Conservation (phyloP, 2,797 vertebrate species). For the Oceanodroma leucorhoa region DNA sequence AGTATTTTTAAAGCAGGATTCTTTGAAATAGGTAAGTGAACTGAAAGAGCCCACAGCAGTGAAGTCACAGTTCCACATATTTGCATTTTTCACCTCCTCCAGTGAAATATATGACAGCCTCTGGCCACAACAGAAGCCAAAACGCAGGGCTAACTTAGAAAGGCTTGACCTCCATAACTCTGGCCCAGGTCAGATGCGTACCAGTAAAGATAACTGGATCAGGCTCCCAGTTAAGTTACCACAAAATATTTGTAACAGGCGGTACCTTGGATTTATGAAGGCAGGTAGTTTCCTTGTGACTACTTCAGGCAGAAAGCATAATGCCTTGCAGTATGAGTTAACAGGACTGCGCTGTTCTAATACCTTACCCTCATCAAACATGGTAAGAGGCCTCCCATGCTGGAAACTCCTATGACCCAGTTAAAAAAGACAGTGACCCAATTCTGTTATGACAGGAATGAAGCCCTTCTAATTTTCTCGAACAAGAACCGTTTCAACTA, state of each 20-base stretch:
- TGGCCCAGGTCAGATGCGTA: background rate
- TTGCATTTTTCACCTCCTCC: background rate
- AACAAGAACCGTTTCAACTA: background rate
- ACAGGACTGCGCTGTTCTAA: background rate
- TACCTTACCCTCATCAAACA: background rate
- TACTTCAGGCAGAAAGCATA: background rate
- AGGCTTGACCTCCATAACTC: background rate
- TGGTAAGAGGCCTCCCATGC: conserved; percentile 1
- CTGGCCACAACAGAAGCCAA: background rate
- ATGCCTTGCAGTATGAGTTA: background rate
- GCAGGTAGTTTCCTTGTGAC: background rate
- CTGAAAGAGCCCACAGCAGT: background rate
- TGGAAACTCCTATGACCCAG: conserved; percentile 60
- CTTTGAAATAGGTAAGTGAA: background rate
- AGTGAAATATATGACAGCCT: background rate
- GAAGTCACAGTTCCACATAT: fast-evolving
- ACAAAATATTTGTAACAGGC: background rate
- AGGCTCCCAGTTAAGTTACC: background rate
- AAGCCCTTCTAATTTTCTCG: conserved; percentile 28
- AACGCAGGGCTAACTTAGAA: background rate
- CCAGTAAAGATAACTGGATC: background rate
- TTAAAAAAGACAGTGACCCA: conserved; percentile 59
- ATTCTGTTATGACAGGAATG: conserved; percentile 36
- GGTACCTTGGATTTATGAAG: fast-evolving
- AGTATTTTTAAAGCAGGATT: background rate